Evolutionary conservation across 2,113 vertebrate species (phyloP).

Genomic region (Ciconia stormi): DNA sequence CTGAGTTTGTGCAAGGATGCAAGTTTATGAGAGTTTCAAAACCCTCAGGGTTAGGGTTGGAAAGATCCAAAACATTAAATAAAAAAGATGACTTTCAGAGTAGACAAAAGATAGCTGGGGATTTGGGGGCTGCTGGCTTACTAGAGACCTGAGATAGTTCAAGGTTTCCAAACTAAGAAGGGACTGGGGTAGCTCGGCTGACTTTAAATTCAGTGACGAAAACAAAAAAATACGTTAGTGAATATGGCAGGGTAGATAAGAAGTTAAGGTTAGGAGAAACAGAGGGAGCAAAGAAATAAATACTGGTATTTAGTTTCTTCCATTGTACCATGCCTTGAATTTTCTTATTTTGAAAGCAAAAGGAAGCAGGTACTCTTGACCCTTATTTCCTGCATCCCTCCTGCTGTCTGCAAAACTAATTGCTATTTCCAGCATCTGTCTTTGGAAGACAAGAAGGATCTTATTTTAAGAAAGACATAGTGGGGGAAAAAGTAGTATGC

Average conservation of each 20-base stretch:
- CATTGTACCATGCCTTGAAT: not conserved
- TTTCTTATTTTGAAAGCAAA: not conserved
- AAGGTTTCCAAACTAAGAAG: not conserved
- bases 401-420: not conserved
- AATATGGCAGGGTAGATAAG: not conserved
- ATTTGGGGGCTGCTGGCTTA: not conserved
- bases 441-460: not conserved
- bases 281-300: not conserved
- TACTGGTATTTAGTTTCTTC: not conserved
- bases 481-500: not conserved
- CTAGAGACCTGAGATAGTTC: not conserved
- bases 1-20: not conserved
- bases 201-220: not conserved
- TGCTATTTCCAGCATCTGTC: not conserved
- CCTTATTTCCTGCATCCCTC: not conserved
- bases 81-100: not conserved
- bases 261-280: not conserved
- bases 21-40: not conserved
- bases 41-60: not conserved
- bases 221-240: not conserved
- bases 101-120: not conserved
- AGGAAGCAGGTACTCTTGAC: not conserved
- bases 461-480: not conserved
- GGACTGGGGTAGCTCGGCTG: not conserved
- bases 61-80: not conserved